These are phyloP conservation scores for Myrmecobius fasciatus DNA, from an alignment of 2,113 vertebrate genomes.

Conservation along the genomic window DNA sequence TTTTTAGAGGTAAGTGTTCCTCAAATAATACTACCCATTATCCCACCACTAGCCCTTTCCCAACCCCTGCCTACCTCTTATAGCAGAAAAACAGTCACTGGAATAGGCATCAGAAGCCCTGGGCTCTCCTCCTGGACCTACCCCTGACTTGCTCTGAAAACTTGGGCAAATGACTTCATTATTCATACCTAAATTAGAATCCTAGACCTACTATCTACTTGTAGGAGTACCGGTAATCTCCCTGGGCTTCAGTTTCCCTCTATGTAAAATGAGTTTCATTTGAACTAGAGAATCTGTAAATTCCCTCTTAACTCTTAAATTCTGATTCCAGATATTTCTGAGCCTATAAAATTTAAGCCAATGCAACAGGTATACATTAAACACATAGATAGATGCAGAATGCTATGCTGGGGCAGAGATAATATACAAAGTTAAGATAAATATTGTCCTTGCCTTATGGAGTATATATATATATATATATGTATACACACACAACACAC, in stretches of 20 bases:
- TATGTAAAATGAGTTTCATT: not conserved
- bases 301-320: not conserved
- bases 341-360: not conserved
- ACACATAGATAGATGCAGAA: not conserved
- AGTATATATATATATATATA: too few relatives aligned
- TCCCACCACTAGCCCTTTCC: not conserved
- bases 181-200: not conserved
- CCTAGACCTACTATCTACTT: too few relatives aligned
- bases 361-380: not conserved
- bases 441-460: not conserved
- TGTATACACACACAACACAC: too few relatives aligned
- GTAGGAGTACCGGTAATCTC: not conserved
- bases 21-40: not conserved
- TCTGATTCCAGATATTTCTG: not conserved
- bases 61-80: not conserved
- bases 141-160: not conserved
- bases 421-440: not conserved
- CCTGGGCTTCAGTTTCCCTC: not conserved
- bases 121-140: not conserved
- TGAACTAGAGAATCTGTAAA: not conserved
- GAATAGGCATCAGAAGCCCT: not conserved
- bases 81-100: not conserved
- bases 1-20: conserved; percentile 52
- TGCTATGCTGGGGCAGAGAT: not conserved
- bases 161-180: not conserved